Percentiles rank a stretch among this genome's conserved stretches.
Conservation (phyloP, 2,888 invertebrate species). For the Tanypteryx hageni region DNA sequence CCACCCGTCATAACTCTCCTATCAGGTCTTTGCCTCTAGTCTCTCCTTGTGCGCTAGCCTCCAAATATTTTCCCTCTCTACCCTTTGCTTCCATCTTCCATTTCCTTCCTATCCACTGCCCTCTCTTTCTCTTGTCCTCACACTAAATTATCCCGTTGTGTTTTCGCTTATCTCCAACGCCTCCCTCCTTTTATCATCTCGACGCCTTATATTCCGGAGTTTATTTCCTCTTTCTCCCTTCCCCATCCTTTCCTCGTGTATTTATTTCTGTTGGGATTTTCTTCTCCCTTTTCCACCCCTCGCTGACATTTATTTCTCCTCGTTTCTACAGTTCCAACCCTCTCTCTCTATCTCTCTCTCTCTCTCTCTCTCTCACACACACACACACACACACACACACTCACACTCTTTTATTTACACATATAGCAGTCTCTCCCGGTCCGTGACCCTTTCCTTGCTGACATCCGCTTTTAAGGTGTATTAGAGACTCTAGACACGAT, state of each 20-base stretch:
- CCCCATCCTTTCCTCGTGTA: not conserved
- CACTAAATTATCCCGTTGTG: slow-evolving; percentile 47
- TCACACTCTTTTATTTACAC: too few species aligned
- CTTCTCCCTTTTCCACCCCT: not conserved
- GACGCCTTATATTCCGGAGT: not conserved
- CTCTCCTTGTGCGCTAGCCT: not conserved
- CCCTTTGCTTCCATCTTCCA: not conserved
- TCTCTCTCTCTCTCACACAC: not conserved
- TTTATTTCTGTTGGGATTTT: not conserved
- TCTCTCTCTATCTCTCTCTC: not conserved
- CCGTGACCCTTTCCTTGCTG: too few species aligned
- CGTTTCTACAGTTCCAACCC: not conserved
- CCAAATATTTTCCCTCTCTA: not conserved
- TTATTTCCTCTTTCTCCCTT: not conserved
- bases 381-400: too few species aligned
- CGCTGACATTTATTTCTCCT: not conserved
- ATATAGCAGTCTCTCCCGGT: too few species aligned
- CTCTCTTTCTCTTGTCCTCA: not conserved
- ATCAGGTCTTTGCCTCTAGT: not conserved
- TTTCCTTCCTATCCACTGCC: not conserved
- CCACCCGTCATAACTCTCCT: slow-evolving; percentile 47
- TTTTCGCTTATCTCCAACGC: not conserved
- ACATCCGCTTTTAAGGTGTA: not conserved
- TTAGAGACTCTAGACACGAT: not conserved
- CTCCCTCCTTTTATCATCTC: not conserved